Conservation (phyloP, 1,140 invertebrate genomes). For the Vanessa tameamea region DNA sequence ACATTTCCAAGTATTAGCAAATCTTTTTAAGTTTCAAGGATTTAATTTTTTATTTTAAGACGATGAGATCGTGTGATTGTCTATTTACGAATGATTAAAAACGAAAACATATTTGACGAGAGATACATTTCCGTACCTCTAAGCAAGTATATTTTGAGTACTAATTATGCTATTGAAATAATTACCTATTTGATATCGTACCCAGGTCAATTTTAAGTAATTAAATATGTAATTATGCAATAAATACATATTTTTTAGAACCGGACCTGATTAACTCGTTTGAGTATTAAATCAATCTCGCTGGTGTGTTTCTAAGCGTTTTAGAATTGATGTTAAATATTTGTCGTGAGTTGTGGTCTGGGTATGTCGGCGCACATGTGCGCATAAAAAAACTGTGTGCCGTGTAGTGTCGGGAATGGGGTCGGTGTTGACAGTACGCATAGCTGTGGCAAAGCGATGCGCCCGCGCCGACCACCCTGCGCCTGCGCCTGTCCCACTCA, state of each 20-base stretch:
- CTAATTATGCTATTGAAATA: too few species aligned
- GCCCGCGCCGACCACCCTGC: conserved; percentile 58
- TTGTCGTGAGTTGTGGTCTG: conserved; percentile 64
- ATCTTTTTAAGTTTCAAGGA: too few species aligned
- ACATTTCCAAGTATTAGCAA: too few species aligned
- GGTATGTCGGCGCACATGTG: conserved; percentile 68
- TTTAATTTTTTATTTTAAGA: too few species aligned
- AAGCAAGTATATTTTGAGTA: too few species aligned
- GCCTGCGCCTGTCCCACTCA: conserved; percentile 37
- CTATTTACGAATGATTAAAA: too few species aligned
- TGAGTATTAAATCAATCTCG: conserved; percentile 54
- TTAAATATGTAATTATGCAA: too few species aligned
- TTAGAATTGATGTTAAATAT: conserved; percentile 78
- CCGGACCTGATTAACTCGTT: conserved; percentile 46
- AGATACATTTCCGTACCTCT: too few species aligned
- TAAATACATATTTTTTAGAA: not conserved
- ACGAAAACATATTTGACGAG: too few species aligned
- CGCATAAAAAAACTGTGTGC: conserved; percentile 71
- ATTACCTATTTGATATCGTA: too few species aligned
- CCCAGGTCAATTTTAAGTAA: too few species aligned
- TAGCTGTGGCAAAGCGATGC: conserved; percentile 62
- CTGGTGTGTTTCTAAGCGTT: conserved; percentile 59
- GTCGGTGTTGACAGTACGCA: conserved; percentile 74
- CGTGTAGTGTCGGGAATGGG: conserved; percentile 53
- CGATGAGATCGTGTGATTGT: too few species aligned